Evolutionary conservation across 2,113 vertebrate species (phyloP).

Genomic region (Cavia aperea): DNA sequence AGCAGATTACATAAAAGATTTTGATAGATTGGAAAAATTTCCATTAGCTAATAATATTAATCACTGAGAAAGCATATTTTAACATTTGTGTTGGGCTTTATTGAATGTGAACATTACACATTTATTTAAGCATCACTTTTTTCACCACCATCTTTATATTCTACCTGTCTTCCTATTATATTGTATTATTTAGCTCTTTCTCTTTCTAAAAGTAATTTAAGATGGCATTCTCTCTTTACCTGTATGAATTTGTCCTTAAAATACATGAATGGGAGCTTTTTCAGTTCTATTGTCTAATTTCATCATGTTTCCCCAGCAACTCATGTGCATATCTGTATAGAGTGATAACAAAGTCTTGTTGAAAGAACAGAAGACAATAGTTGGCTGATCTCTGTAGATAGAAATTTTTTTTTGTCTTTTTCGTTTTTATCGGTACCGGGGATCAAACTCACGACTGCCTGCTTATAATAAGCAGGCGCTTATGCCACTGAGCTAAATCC

Average conservation of each 20-base stretch:
- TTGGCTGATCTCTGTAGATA: background rate
- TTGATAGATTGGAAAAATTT: background rate
- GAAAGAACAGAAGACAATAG: background rate
- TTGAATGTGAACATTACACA: background rate
- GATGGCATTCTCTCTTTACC: background rate
- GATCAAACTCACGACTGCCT: too few species aligned
- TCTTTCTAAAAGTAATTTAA: slow-evolving; percentile 23
- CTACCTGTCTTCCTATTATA: background rate
- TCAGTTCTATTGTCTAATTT: slow-evolving; percentile 1
- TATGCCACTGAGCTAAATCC: too few species aligned
- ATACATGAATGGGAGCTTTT: background rate
- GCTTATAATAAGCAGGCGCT: too few species aligned
- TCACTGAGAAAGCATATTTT: background rate
- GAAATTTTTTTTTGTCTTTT: background rate
- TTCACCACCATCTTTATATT: slow-evolving; percentile 3
- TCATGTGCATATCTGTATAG: background rate
- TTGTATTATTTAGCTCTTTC: background rate
- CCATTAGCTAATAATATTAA: background rate
- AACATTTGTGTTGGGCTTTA: background rate
- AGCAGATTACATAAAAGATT: slow-evolving; percentile 15
- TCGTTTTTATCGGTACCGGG: too few species aligned
- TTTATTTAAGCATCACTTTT: background rate
- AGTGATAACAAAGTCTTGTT: slow-evolving; percentile 2
- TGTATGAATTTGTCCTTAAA: background rate
- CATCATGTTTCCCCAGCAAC: background rate